Evolutionary conservation across 2,888 invertebrate species (phyloP).

Genomic region (Plebejus argus): DNA sequence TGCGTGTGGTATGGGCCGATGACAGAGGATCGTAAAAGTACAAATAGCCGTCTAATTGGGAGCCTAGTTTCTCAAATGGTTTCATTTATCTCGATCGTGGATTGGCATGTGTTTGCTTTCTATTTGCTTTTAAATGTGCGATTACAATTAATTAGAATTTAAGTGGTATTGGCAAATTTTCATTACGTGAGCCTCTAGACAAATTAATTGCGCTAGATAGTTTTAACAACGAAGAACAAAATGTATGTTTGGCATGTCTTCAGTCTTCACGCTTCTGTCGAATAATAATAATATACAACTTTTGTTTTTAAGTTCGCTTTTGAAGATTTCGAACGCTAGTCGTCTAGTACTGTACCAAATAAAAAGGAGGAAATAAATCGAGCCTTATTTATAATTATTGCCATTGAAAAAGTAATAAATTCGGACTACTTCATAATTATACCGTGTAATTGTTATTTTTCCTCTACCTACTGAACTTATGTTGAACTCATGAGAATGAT

Average conservation of each 20-base stretch:
- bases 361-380: too few species aligned
- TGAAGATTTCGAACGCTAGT: background rate
- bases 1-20: slow-evolving; percentile 6
- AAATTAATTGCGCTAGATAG: background rate
- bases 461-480: background rate
- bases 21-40: slow-evolving; percentile 17
- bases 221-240: background rate
- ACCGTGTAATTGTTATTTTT: background rate
- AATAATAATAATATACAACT: too few species aligned
- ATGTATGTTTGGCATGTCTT: background rate
- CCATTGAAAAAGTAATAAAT: background rate
- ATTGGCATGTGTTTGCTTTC: slow-evolving; percentile 8
- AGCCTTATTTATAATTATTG: too few species aligned
- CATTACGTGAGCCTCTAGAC: background rate
- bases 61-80: slow-evolving; percentile 22
- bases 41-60: slow-evolving; percentile 25
- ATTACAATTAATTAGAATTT: background rate
- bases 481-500: background rate
- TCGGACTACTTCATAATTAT: background rate
- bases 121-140: slow-evolving; percentile 7
- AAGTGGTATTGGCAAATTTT: slow-evolving; percentile 3
- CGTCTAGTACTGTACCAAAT: too few species aligned
- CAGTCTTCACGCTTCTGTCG: too few species aligned
- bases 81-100: slow-evolving; percentile 14
- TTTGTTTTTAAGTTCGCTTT: too few species aligned